Percentiles rank a stretch among this genome's conserved stretches.
Evolutionary conservation across 2,797 vertebrate species (phyloP).

Genomic region (Limosa lapponica): DNA sequence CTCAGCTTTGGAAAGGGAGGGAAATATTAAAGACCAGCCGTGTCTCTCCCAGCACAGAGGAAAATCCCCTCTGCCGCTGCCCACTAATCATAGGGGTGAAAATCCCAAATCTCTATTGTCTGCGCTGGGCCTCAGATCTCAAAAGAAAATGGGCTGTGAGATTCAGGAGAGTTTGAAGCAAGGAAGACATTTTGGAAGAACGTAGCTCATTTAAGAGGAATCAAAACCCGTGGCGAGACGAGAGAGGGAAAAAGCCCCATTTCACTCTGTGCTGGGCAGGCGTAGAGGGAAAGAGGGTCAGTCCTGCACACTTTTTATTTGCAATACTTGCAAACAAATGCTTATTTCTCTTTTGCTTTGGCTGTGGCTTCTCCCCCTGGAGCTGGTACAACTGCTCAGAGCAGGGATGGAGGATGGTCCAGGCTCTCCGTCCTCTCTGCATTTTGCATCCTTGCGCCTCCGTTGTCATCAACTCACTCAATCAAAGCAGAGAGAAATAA

Average conservation of each 20-base stretch:
- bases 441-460: not conserved
- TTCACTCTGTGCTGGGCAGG: rapidly evolving
- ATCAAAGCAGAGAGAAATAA: not conserved
- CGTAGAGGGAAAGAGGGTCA: not conserved
- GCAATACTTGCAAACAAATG: not conserved
- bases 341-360: not conserved
- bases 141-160: not conserved
- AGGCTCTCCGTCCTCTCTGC: not conserved
- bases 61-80: not conserved
- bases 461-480: rapidly evolving
- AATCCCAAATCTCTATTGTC: not conserved
- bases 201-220: not conserved
- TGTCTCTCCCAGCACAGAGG: not conserved
- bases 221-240: not conserved
- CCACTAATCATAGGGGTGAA: not conserved
- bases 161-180: not conserved
- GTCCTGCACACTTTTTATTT: not conserved
- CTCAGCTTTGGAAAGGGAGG: slow-evolving; percentile 9
- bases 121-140: not conserved
- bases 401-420: not conserved
- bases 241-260: not conserved
- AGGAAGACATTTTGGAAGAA: not conserved
- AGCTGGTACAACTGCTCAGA: not conserved
- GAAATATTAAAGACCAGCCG: not conserved
- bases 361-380: not conserved